These are phyloP conservation scores for Anastatus disparis DNA, from an alignment of 1,140 invertebrate genomes.

Conservation along the genomic window DNA sequence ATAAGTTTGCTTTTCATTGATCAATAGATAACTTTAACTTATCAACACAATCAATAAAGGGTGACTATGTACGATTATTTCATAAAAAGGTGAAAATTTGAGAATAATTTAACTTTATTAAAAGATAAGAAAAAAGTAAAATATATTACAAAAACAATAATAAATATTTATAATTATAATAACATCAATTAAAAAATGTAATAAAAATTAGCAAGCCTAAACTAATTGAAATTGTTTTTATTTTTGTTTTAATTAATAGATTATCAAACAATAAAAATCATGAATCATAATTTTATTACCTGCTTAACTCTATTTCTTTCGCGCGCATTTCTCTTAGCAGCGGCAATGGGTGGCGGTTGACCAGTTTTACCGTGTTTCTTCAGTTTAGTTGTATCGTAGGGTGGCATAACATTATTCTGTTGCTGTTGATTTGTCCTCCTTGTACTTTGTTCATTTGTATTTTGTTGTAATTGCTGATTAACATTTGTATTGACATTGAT, in stretches of 20 bases:
- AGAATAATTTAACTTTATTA: no score
- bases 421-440: conserved; percentile 34
- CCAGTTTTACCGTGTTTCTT: conserved; percentile 66
- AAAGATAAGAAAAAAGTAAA: not conserved
- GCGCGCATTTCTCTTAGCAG: conserved; percentile 89
- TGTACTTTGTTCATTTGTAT: conserved; percentile 37
- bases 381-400: conserved; percentile 62
- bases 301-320: conserved; percentile 94
- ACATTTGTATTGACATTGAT: conserved; percentile 41
- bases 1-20: no score
- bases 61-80: no score
- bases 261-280: no score
- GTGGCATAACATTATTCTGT: conserved; percentile 49
- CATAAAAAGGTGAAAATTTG: no score
- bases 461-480: conserved; percentile 38
- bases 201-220: not conserved
- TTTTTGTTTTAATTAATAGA: no score
- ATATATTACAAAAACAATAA: not conserved
- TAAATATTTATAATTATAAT: no score
- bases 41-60: no score
- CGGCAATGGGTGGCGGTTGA: conserved; percentile 80
- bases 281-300: no score
- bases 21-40: no score
- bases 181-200: no score
- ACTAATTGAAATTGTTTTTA: no score